phyloP scores from a whole-genome alignment of 2,797 vertebrate genomes.

The Kryptolebias ocellatus region DNA sequence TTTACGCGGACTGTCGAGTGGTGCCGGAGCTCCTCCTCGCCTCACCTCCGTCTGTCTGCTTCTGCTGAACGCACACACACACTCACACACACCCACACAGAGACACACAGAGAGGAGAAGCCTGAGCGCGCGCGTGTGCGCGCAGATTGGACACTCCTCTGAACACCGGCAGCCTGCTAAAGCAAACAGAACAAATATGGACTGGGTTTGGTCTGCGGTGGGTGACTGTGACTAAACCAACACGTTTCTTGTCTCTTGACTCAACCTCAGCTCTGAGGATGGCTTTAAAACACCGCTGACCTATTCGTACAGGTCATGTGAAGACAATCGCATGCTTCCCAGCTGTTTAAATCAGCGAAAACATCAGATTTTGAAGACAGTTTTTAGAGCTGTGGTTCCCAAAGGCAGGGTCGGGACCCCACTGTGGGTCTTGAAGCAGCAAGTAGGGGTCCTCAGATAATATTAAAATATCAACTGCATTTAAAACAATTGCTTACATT shows the following conservation, averaged over 20 bases:
- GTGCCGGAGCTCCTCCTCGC: conserved; percentile 73
- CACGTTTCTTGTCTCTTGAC: neutral
- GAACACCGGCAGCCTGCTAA: conserved; percentile 1
- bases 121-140: neutral
- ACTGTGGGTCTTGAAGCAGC: too few relatives aligned
- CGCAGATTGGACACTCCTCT: conserved; percentile 22
- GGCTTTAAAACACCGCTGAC: too few relatives aligned
- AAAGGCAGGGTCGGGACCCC: too few relatives aligned
- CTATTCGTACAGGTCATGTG: too few relatives aligned
- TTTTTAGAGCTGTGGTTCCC: too few relatives aligned
- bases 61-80: neutral
- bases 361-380: too few relatives aligned
- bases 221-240: neutral
- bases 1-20: conserved; percentile 45
- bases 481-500: too few relatives aligned
- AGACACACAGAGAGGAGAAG: conserved; percentile 27
- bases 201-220: neutral
- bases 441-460: too few relatives aligned
- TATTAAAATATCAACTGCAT: too few relatives aligned
- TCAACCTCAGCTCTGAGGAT: too few relatives aligned
- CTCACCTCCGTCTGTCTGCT: conserved; percentile 35
- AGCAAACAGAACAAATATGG: conserved; percentile 8
- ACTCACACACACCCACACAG: neutral
- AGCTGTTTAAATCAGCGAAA: too few relatives aligned
- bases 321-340: too few relatives aligned